Percentiles rank a stretch among this genome's conserved stretches.
phyloP scores from a whole-genome alignment of 2,797 vertebrate species.

The Hylomyscus alleni region DNA sequence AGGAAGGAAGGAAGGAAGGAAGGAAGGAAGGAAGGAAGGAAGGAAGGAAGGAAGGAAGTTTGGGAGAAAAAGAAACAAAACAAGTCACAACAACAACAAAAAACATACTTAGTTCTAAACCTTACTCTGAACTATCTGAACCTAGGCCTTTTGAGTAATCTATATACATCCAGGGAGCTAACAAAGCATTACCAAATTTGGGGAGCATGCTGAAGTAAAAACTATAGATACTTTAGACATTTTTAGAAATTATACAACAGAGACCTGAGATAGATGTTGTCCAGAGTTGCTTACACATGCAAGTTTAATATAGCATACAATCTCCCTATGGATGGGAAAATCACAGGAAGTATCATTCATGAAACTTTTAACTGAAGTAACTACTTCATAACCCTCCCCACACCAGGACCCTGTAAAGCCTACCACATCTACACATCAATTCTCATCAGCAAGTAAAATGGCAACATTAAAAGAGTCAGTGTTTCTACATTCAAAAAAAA shows the following conservation, averaged over 20 bases:
- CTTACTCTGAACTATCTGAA: background rate
- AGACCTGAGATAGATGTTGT: background rate
- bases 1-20: background rate
- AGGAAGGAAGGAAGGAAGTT: no score
- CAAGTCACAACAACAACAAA: background rate
- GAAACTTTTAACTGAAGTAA: background rate
- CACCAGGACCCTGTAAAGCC: background rate
- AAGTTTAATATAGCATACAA: background rate
- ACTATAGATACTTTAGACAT: background rate
- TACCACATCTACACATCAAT: background rate
- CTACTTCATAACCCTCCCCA: background rate
- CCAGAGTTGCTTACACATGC: background rate
- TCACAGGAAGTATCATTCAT: background rate
- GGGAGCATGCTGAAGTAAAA: background rate
- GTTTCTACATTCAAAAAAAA: constrained; percentile 59
- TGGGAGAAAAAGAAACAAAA: background rate
- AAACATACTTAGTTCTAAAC: background rate
- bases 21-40: background rate
- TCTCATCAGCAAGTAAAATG: background rate
- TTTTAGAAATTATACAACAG: background rate
- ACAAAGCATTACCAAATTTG: background rate
- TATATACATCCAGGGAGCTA: background rate
- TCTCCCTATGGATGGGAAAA: background rate
- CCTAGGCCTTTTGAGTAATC: background rate
- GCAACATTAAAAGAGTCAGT: constrained; percentile 80